These are phyloP conservation scores for Polypterus senegalus DNA, from an alignment of 2,113 vertebrate species.

Conservation along the genomic window DNA sequence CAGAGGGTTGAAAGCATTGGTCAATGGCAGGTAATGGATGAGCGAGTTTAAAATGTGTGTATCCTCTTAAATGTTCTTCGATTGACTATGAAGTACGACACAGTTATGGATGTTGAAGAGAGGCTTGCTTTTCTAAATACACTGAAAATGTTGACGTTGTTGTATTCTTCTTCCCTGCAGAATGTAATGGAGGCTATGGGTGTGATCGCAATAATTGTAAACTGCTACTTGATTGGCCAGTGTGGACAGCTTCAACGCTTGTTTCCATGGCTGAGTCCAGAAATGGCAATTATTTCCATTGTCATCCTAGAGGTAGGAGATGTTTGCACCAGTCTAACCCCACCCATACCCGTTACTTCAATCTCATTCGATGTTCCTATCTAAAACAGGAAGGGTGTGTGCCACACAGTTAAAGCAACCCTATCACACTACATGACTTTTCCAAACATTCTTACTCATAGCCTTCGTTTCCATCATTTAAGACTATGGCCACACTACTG, in stretches of 20 bases:
- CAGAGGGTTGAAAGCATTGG: constrained; percentile 80
- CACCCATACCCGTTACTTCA: too few species aligned
- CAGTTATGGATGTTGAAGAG: background rate
- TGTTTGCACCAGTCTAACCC: too few species aligned
- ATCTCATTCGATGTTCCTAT: too few species aligned
- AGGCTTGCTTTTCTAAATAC: background rate
- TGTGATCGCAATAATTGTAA: constrained; percentile 83
- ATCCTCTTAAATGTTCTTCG: too few species aligned
- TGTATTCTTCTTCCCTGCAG: constrained; percentile 36
- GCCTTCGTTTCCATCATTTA: too few species aligned
- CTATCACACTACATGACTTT: too few species aligned
- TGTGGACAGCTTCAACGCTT: constrained; percentile 90
- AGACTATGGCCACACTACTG: too few species aligned
- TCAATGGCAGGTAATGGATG: constrained; percentile 76
- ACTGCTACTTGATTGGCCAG: constrained; percentile 95
- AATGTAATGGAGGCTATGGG: constrained; percentile 94
- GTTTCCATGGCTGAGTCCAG: constrained; percentile 87
- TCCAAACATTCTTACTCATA: too few species aligned
- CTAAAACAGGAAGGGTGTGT: too few species aligned
- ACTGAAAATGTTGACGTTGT: background rate
- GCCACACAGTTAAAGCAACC: too few species aligned
- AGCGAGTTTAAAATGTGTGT: accelerated
- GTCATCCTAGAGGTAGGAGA: constrained; percentile 85
- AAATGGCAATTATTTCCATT: constrained; percentile 88
- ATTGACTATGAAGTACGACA: background rate